Evolutionary conservation across 1,140 invertebrate genomes (phyloP), one percentile per base, ranked within the genome.

Genomic region (Solen grandis): DNA sequence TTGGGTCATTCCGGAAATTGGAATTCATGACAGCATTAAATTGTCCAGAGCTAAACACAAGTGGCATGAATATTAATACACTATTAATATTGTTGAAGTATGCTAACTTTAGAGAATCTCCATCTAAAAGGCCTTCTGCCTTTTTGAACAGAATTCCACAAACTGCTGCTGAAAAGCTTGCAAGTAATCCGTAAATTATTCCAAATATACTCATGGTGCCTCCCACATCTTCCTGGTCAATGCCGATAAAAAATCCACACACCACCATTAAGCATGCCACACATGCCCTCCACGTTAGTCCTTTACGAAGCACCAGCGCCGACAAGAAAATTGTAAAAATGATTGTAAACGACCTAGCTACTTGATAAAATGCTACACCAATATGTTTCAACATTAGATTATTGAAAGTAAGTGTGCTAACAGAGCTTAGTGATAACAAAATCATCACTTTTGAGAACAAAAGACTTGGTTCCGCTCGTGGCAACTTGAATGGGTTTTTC

Each of bases 351-450:
- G 91, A 92, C 19, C 92, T 75, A 2, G 91, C 92, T 13, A 92
- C 85, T 81, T 92, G 92, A 78, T 91, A 92, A 81, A 92, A 92
- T 27, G 91, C 87, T 0, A 92, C 88, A 25, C 88, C 88, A 36
- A 92, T 91, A 66, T 90, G 87, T 74, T 91, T 91, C 31, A 92
- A 70, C 86, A 91, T 90, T 0, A 92, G 82, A 79, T 92, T 92
- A 66, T 92, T 92, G 65, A 92, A 86, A 0, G 88, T 84, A 27
- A 92, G 76, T 60, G 88, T 88, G 10, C 84, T 81, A 1, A 91
- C 88, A 70, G 88, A 91, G 19, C 84, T 78, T 13, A 88, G 83
- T 3, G 90, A 88, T 27, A 92, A 68, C 33, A 84, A 78, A 0
- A 92, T 31, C 74, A 92, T 85, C 54, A 90, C 87, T 13, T 50